A percentile compares a stretch with the other conserved stretches of the same genome.
phyloP scores from a whole-genome alignment of 2,113 vertebrate species.

The human region DNA sequence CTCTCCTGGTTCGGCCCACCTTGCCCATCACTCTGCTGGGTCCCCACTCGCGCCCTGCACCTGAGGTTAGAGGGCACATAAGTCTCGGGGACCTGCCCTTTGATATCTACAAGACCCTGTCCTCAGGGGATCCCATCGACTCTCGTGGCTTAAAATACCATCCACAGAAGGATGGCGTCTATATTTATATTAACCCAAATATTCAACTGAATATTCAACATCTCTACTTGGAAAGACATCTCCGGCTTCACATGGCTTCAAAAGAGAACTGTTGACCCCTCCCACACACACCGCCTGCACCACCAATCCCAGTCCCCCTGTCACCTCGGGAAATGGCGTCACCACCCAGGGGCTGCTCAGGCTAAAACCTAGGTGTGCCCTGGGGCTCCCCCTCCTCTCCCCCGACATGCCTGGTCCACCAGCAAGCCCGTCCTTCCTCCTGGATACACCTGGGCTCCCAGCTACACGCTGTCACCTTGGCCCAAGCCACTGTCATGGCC shows the following conservation, averaged over 20 bases:
- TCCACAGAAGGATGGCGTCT: background rate
- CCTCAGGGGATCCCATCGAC: background rate
- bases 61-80: background rate
- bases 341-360: background rate
- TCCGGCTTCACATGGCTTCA: background rate
- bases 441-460: too few species aligned
- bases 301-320: background rate
- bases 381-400: too few species aligned
- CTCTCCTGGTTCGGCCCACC: background rate
- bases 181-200: background rate
- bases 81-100: background rate
- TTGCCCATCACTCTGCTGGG: background rate
- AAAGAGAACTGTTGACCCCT: background rate
- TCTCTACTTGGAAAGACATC: background rate
- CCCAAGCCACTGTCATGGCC: background rate
- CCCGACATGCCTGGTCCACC: accelerated
- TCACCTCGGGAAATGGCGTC: background rate
- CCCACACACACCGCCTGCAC: background rate
- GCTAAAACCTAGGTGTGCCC: background rate
- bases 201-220: background rate
- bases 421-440: background rate
- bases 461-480: background rate
- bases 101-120: background rate
- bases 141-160: background rate
- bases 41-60: background rate